These are phyloP conservation scores for Leptopilina syphax DNA, from an alignment of 2,888 invertebrate genomes.

Conservation along the genomic window DNA sequence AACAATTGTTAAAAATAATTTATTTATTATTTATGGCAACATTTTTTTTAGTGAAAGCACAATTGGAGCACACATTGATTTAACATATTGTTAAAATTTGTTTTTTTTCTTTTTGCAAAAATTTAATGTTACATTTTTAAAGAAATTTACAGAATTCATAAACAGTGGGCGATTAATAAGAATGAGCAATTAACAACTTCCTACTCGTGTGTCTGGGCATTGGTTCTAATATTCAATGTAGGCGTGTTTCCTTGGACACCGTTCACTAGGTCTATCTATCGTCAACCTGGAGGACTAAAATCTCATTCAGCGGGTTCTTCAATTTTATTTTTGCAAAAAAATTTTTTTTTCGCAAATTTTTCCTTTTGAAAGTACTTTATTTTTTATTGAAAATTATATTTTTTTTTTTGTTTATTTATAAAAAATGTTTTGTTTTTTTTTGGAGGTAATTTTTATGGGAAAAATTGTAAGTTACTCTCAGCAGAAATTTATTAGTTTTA, in stretches of 20 bases:
- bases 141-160: slow-evolving; percentile 3
- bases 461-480: too few species aligned
- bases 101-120: not conserved
- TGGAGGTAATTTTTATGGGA: not conserved
- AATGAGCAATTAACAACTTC: not conserved
- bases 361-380: not conserved
- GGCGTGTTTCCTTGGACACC: not conserved
- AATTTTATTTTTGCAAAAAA: not conserved
- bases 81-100: not conserved
- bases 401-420: not conserved
- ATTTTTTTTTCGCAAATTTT: not conserved
- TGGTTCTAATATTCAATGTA: not conserved
- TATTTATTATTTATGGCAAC: slow-evolving; percentile 3
- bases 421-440: not conserved
- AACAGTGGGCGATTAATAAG: slow-evolving; percentile 13
- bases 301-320: not conserved
- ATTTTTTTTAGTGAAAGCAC: not conserved
- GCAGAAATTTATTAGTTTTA: too few species aligned
- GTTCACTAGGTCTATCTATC: slow-evolving; percentile 25
- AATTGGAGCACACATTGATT: not conserved
- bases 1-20: not conserved
- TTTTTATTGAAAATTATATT: not conserved
- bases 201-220: not conserved
- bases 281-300: slow-evolving; percentile 23
- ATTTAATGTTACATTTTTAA: not conserved